Conservation (phyloP, 2,888 invertebrate genomes). For the Hesperia comma region DNA sequence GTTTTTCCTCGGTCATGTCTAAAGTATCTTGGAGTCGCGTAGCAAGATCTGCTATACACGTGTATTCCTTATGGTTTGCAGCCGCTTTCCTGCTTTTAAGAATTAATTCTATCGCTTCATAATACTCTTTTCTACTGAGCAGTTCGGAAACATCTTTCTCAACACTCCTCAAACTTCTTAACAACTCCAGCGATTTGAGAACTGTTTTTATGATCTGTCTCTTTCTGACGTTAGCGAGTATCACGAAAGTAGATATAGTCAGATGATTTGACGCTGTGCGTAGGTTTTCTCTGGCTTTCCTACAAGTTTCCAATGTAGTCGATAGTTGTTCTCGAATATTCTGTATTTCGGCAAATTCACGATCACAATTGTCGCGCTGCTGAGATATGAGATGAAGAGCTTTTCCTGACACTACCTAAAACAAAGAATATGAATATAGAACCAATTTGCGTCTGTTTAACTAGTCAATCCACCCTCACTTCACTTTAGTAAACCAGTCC, state of each 20-base stretch:
- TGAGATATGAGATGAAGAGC: slow-evolving; percentile 96
- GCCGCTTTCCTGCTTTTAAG: slow-evolving; percentile 95
- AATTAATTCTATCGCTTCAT: slow-evolving; percentile 94
- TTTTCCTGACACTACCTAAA: slow-evolving; percentile 94
- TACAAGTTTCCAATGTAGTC: slow-evolving; percentile 88
- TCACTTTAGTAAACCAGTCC: too few relatives aligned
- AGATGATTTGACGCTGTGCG: slow-evolving; percentile 91
- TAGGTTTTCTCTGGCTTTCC: slow-evolving; percentile 88
- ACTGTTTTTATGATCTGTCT: slow-evolving; percentile 92
- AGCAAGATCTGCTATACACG: slow-evolving; percentile 94
- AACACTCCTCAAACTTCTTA: slow-evolving; percentile 87
- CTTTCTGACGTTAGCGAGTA: slow-evolving; percentile 95
- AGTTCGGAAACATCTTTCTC: slow-evolving; percentile 93
- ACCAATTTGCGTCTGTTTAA: too few relatives aligned
- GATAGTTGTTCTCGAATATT: slow-evolving; percentile 88
- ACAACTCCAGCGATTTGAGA: slow-evolving; percentile 87
- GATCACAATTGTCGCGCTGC: slow-evolving; percentile 93
- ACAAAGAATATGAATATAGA: neutral
- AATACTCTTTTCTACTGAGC: slow-evolving; percentile 92
- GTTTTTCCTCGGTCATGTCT: slow-evolving; percentile 94
- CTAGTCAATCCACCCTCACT: too few relatives aligned
- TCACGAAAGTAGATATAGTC: slow-evolving; percentile 92
- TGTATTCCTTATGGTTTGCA: slow-evolving; percentile 92
- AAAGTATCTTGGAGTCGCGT: slow-evolving; percentile 95
- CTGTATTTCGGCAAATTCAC: slow-evolving; percentile 91